Percentiles rank a stretch among this genome's conserved stretches.
Evolutionary conservation across 1,140 invertebrate species (phyloP).

Genomic region (Harpegnathos saltator): DNA sequence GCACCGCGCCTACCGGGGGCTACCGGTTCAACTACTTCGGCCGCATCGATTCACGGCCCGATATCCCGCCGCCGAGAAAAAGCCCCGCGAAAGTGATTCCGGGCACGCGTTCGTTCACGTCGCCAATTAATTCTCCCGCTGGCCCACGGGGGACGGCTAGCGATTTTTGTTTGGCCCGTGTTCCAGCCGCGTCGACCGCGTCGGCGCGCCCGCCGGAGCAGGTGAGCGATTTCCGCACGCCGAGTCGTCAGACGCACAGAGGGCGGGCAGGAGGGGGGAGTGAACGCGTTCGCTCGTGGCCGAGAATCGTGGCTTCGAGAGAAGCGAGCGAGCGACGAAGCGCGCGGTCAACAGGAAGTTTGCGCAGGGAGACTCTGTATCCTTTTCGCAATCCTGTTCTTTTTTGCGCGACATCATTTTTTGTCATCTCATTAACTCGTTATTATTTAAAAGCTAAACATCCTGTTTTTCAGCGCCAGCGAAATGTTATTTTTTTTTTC

Average conservation of each 20-base stretch:
- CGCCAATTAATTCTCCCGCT: slow-evolving; percentile 68
- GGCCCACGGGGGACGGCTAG: slow-evolving; percentile 48
- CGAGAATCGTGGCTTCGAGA: no score
- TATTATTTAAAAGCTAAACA: no score
- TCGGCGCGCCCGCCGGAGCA: slow-evolving; percentile 34
- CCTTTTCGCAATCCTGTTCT: no score
- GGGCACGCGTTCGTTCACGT: slow-evolving; percentile 66
- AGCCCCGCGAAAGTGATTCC: slow-evolving; percentile 68
- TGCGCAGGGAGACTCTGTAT: no score
- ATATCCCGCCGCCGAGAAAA: slow-evolving; percentile 61
- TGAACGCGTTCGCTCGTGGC: no score
- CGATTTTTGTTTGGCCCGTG: slow-evolving; percentile 62
- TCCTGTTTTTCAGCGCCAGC: no score
- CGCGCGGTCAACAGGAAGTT: no score
- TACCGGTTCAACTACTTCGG: slow-evolving; percentile 35
- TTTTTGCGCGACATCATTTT: no score
- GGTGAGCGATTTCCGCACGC: slow-evolving; percentile 52
- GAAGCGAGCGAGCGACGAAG: no score
- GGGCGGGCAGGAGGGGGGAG: not conserved
- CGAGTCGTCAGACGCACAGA: no score
- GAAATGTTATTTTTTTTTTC: no score
- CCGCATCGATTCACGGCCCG: slow-evolving; percentile 40
- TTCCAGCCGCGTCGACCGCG: slow-evolving; percentile 17
- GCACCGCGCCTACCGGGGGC: slow-evolving; percentile 28
- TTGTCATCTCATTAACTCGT: no score